phyloP scores from a whole-genome alignment of 2,888 invertebrate genomes.

The Arrhopalites spinosus region DNA sequence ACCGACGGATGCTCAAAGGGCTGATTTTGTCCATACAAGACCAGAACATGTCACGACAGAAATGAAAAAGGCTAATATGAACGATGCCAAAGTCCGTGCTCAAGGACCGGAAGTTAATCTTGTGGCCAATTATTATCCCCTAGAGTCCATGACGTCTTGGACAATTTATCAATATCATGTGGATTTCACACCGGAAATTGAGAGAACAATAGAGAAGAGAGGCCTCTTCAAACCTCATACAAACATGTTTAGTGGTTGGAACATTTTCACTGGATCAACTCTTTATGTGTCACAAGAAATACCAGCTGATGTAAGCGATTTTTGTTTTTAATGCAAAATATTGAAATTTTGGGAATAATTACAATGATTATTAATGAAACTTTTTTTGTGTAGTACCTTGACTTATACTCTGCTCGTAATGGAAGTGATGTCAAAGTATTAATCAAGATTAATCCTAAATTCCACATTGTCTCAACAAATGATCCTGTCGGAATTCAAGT shows the following conservation, averaged over 20 bases:
- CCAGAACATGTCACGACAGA: neutral
- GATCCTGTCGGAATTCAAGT: slow-evolving; percentile 10
- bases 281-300: neutral
- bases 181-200: slow-evolving; percentile 7
- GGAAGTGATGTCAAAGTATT: neutral
- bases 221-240: slow-evolving; percentile 12
- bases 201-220: neutral
- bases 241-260: neutral
- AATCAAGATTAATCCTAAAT: neutral
- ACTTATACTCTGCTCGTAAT: neutral
- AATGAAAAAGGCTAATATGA: too few relatives aligned
- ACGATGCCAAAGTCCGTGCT: neutral
- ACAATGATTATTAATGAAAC: neutral
- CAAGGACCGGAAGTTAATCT: too few relatives aligned
- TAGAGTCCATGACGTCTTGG: neutral
- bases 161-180: slow-evolving; percentile 21
- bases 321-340: neutral
- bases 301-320: slow-evolving; percentile 12
- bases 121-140: slow-evolving; percentile 1
- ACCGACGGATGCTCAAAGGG: slow-evolving; percentile 12
- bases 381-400: neutral
- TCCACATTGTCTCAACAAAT: neutral
- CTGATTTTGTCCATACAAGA: slow-evolving; percentile 3
- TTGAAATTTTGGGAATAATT: neutral
- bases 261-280: slow-evolving; percentile 17